These are phyloP conservation scores for Drepanosiphum platanoidis DNA, from an alignment of 2,888 invertebrate species.

Conservation along the genomic window DNA sequence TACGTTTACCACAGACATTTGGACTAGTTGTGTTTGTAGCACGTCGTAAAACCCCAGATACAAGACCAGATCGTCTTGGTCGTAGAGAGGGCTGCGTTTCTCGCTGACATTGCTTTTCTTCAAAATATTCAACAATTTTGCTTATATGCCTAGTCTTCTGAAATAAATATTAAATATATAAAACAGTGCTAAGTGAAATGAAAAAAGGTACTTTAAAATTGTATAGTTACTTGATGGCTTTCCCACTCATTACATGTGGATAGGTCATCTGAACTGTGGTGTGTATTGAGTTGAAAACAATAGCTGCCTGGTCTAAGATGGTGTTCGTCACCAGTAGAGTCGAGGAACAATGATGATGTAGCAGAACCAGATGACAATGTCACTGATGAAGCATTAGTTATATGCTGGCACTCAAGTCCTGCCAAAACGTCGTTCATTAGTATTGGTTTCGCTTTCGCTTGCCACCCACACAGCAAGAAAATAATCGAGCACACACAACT, in stretches of 20 bases:
- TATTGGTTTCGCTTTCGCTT: slow-evolving; percentile 20
- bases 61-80: slow-evolving; percentile 53
- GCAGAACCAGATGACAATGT: slow-evolving; percentile 69
- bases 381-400: slow-evolving; percentile 65
- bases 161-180: slow-evolving; percentile 65
- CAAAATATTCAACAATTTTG: slow-evolving; percentile 89
- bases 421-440: slow-evolving; percentile 49
- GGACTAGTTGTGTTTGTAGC: slow-evolving; percentile 62
- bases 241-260: slow-evolving; percentile 58
- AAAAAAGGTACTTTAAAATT: not conserved
- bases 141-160: slow-evolving; percentile 77
- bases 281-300: slow-evolving; percentile 53
- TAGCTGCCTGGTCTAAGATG: slow-evolving; percentile 47
- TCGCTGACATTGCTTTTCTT: slow-evolving; percentile 71
- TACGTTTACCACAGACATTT: slow-evolving; percentile 67
- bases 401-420: slow-evolving; percentile 60
- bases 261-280: slow-evolving; percentile 58
- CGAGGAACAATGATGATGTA: slow-evolving; percentile 71
- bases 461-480: slow-evolving; percentile 52
- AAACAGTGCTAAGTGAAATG: slow-evolving; percentile 65
- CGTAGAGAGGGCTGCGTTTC: slow-evolving; percentile 47
- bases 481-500: slow-evolving; percentile 33
- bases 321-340: slow-evolving; percentile 69
- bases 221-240: slow-evolving; percentile 46
- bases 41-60: slow-evolving; percentile 46